Percentiles rank a stretch among this genome's conserved stretches.
Evolutionary conservation across 2,113 vertebrate genomes (phyloP).

Genomic region (Dendrocopos noguchii): DNA sequence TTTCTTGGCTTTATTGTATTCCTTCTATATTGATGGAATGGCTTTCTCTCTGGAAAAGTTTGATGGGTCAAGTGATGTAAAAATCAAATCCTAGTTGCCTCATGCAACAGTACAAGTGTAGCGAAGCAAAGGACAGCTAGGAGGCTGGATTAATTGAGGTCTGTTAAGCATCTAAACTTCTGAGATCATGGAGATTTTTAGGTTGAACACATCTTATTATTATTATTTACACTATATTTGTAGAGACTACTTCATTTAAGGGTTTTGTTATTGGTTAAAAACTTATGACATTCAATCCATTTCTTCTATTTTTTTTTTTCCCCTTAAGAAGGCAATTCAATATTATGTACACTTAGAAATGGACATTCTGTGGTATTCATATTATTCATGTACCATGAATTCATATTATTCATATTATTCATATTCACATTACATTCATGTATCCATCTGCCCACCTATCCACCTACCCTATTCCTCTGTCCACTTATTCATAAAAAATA

Average conservation of each 20-base stretch:
- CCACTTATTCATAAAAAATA: neutral
- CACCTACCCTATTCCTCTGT: neutral
- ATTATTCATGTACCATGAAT: too few species aligned
- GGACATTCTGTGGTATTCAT: too few species aligned
- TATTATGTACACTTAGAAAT: neutral
- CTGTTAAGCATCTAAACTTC: neutral
- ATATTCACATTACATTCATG: neutral
- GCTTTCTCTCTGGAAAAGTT: constrained; percentile 28
- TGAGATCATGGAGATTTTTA: neutral
- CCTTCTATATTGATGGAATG: constrained; percentile 50
- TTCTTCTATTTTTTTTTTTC: neutral
- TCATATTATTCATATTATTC: too few species aligned
- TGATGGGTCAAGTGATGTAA: neutral
- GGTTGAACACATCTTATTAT: neutral
- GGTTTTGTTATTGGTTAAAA: neutral
- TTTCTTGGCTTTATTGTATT: constrained; percentile 58
- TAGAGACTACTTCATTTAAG: neutral
- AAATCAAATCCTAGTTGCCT: neutral
- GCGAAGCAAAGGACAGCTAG: neutral
- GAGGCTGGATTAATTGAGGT: neutral
- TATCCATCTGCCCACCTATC: neutral
- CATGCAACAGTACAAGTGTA: neutral
- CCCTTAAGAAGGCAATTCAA: neutral
- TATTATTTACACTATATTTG: neutral
- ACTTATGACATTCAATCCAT: neutral